Percentiles rank a stretch among this genome's conserved stretches.
Conservation (phyloP, 2,797 vertebrate species). For the Pitangus sulphuratus region DNA sequence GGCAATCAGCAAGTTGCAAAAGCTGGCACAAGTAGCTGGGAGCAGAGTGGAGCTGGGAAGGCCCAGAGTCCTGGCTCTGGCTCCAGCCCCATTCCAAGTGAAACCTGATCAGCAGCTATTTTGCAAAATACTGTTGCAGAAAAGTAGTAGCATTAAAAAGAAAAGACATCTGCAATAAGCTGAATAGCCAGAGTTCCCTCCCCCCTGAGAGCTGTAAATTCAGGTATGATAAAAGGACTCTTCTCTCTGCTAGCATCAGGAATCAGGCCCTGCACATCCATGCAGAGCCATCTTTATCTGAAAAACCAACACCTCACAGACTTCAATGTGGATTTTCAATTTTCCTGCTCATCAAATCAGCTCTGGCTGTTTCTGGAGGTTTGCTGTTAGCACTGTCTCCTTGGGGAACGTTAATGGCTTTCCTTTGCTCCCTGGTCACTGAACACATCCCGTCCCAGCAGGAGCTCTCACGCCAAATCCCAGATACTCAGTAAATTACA, state of each 20-base stretch:
- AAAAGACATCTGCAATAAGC: neutral
- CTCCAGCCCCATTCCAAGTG: neutral
- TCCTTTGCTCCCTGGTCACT: neutral
- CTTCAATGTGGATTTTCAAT: fast-evolving
- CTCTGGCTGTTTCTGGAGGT: neutral
- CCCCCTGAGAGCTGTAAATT: fast-evolving
- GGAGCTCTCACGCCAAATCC: neutral
- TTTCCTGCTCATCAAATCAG: neutral
- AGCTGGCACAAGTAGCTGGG: neutral
- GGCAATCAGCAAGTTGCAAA: neutral
- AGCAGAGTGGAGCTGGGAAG: neutral
- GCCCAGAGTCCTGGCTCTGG: neutral
- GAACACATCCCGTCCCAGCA: neutral
- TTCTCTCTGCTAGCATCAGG: neutral
- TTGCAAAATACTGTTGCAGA: neutral
- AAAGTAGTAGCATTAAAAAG: neutral
- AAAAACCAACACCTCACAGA: neutral
- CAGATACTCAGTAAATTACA: neutral
- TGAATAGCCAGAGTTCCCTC: neutral
- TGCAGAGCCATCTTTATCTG: fast-evolving
- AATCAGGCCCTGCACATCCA: fast-evolving
- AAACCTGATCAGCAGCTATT: neutral
- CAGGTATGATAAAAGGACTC: neutral
- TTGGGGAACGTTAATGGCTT: neutral
- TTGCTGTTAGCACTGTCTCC: neutral